A percentile compares a stretch with the other conserved stretches of the same genome.
These are phyloP conservation scores for Diarsia rubi DNA, from an alignment of 2,888 invertebrate genomes.

Conservation along the genomic window DNA sequence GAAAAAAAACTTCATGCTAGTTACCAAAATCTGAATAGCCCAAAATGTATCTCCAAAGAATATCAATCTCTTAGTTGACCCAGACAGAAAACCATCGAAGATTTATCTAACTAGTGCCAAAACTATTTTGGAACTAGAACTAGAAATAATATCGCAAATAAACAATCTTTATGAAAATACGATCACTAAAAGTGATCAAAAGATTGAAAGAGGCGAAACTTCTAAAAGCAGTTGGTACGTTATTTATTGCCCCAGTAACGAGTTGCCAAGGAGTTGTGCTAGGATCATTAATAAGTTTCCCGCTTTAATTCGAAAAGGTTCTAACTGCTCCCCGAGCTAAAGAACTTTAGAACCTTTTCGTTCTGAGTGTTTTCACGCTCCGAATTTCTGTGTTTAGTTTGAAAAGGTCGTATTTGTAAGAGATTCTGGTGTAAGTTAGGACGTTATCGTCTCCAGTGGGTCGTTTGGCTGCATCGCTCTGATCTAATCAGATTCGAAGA, in stretches of 20 bases:
- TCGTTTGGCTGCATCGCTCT: constrained; percentile 71
- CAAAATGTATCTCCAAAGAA: background rate
- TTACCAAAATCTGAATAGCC: background rate
- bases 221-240: constrained; percentile 75
- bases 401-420: constrained; percentile 71
- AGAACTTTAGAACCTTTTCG: constrained; percentile 69
- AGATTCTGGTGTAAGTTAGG: constrained; percentile 58
- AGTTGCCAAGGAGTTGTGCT: constrained; percentile 81
- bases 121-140: background rate
- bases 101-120: background rate
- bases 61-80: background rate
- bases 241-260: constrained; percentile 84
- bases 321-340: constrained; percentile 66
- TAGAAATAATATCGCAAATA: constrained; percentile 26
- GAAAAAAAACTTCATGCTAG: background rate
- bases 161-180: constrained; percentile 63
- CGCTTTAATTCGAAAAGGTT: constrained; percentile 71
- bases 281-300: constrained; percentile 84
- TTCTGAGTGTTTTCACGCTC: constrained; percentile 57
- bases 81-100: constrained; percentile 26
- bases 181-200: constrained; percentile 71
- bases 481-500: constrained; percentile 83
- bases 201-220: constrained; percentile 76
- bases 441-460: constrained; percentile 61
- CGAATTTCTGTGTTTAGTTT: constrained; percentile 48